phyloP scores from a whole-genome alignment of 2,888 invertebrate species.

The Notodonta dromedarius region DNA sequence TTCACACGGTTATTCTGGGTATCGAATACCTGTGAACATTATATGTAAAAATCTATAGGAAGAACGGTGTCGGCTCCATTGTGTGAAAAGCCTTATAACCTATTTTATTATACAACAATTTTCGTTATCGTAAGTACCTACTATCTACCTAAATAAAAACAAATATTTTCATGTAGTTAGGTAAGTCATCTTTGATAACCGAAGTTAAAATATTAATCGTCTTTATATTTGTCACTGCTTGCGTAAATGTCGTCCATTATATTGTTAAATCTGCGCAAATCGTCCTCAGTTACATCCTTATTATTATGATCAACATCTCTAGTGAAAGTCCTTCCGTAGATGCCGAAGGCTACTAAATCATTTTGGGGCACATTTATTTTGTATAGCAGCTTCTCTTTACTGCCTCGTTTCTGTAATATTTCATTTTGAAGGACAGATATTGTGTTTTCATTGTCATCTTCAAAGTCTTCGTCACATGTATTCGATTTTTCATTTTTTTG shows the following conservation, averaged over 20 bases:
- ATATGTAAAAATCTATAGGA: too few relatives aligned
- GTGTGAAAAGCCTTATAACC: too few relatives aligned
- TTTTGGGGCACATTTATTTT: conserved; percentile 64
- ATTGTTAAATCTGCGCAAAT: conserved; percentile 50
- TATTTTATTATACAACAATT: too few relatives aligned
- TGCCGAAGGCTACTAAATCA: conserved; percentile 75
- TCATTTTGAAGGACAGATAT: conserved; percentile 26
- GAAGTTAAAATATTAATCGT: neutral
- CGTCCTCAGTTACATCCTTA: conserved; percentile 46
- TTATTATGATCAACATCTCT: conserved; percentile 73
- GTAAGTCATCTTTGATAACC: too few relatives aligned
- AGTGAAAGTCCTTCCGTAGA: conserved; percentile 75
- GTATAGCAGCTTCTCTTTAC: conserved; percentile 44
- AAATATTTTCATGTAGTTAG: too few relatives aligned
- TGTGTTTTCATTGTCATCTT: conserved; percentile 9
- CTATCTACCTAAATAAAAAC: too few relatives aligned
- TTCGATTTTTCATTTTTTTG: conserved; percentile 8
- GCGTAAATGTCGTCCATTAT: conserved; percentile 61
- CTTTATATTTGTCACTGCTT: conserved; percentile 6
- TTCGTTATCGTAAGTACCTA: too few relatives aligned
- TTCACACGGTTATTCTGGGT: too few relatives aligned
- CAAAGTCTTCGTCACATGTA: neutral
- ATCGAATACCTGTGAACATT: too few relatives aligned
- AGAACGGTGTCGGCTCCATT: too few relatives aligned
- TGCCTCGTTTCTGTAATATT: conserved; percentile 13